A percentile compares a stretch with the other conserved stretches of the same genome.
Evolutionary conservation across 2,113 vertebrate species (phyloP).

Genomic region (Gopherus evgoodei): DNA sequence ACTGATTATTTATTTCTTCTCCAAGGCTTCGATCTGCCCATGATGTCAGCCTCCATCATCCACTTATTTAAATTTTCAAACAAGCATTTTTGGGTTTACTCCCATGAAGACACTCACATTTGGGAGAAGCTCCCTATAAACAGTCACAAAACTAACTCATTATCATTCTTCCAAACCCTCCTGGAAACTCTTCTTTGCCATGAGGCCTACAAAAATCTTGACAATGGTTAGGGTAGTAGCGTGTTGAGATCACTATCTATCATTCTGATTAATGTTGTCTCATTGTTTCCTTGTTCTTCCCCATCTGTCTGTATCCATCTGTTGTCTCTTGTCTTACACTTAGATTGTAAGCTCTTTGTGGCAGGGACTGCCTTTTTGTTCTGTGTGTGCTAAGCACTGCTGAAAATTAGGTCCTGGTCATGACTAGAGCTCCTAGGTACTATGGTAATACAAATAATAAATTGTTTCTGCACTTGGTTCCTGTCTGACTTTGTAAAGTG

Average conservation of each 20-base stretch:
- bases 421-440: not conserved
- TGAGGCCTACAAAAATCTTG: not conserved
- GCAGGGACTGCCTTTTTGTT: not conserved
- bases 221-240: not conserved
- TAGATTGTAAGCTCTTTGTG: not conserved
- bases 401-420: not conserved
- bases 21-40: slow-evolving; percentile 56
- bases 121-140: not conserved
- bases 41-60: not conserved
- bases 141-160: not conserved
- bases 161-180: not conserved
- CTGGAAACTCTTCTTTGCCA: not conserved
- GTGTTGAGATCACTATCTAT: not conserved
- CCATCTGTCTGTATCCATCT: not conserved
- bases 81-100: not conserved
- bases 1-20: slow-evolving; percentile 64
- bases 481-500: slow-evolving; percentile 38
- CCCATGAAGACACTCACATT: not conserved
- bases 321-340: not conserved
- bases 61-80: not conserved
- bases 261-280: not conserved
- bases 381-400: not conserved
- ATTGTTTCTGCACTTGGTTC: slow-evolving; percentile 38
- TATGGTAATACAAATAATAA: not conserved
- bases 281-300: not conserved